Percentiles rank a stretch among this genome's conserved stretches.
phyloP scores from a whole-genome alignment of 2,113 vertebrate genomes.

The Nesogale talazaci region DNA sequence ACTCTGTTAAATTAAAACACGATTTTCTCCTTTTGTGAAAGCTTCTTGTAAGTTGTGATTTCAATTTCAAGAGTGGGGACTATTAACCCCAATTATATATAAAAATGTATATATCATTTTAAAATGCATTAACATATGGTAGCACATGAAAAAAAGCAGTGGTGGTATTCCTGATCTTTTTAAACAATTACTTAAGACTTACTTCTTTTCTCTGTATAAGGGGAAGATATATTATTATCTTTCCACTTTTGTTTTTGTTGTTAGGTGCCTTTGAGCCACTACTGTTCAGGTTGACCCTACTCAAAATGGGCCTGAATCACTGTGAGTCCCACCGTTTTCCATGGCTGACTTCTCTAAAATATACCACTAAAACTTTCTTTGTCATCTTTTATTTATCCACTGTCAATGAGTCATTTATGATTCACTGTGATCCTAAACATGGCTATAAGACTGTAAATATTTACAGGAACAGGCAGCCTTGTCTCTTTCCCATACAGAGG shows the following conservation, averaged over 20 bases:
- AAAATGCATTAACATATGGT: not conserved
- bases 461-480: too few species aligned
- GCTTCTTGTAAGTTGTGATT: not conserved
- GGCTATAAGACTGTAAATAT: too few species aligned
- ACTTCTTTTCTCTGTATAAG: not conserved
- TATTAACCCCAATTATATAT: not conserved
- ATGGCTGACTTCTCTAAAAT: not conserved
- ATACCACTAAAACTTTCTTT: not conserved
- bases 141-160: not conserved
- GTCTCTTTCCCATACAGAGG: too few species aligned
- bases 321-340: not conserved
- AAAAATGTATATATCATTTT: not conserved
- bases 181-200: not conserved
- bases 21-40: slow-evolving; percentile 1
- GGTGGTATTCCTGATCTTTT: not conserved
- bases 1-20: slow-evolving; percentile 47
- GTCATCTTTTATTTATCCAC: too few species aligned
- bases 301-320: not conserved
- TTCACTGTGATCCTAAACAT: too few species aligned
- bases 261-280: not conserved
- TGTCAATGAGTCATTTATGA: too few species aligned
- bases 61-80: slow-evolving; percentile 21
- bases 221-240: not conserved
- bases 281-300: not conserved
- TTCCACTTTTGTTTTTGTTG: not conserved